phyloP scores from a whole-genome alignment of 2,888 invertebrate species.

The Mycalesis mineus region DNA sequence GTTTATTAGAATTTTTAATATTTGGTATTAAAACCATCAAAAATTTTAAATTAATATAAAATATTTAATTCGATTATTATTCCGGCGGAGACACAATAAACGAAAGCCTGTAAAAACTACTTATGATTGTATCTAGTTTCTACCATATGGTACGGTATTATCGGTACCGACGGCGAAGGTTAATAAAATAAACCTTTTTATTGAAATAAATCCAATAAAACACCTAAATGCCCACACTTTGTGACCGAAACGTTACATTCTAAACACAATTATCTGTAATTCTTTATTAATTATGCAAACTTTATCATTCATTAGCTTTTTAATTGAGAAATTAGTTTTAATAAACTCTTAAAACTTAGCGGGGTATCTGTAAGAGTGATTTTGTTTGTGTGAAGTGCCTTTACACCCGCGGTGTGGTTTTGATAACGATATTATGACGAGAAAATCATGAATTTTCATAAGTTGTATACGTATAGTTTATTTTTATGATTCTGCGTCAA shows the following conservation, averaged over 20 bases:
- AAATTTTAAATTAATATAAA: too few relatives aligned
- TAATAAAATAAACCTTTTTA: conserved; percentile 3
- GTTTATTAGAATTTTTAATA: too few relatives aligned
- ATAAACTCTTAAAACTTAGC: conserved; percentile 14
- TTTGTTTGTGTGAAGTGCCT: conserved; percentile 1
- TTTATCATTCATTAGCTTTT: conserved; percentile 9
- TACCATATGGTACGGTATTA: not conserved
- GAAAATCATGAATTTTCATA: not conserved
- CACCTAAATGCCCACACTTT: conserved; percentile 6
- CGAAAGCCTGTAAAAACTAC: not conserved
- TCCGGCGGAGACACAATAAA: not conserved
- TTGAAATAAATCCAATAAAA: conserved; percentile 3
- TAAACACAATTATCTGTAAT: conserved; percentile 4
- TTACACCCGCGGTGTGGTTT: not conserved
- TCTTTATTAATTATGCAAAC: conserved; percentile 8
- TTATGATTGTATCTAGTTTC: not conserved
- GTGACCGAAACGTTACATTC: not conserved
- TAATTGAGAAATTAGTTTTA: conserved; percentile 17
- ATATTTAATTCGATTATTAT: too few relatives aligned
- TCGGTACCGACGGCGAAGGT: not conserved
- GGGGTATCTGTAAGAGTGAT: conserved; percentile 5
- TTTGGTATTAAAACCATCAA: too few relatives aligned
- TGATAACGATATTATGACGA: not conserved
- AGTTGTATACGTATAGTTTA: not conserved
- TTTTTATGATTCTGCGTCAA: not conserved